A percentile compares a stretch with the other conserved stretches of the same genome.
These are phyloP conservation scores for Artemisiospiza belli DNA, from an alignment of 2,113 vertebrate genomes.

Conservation along the genomic window DNA sequence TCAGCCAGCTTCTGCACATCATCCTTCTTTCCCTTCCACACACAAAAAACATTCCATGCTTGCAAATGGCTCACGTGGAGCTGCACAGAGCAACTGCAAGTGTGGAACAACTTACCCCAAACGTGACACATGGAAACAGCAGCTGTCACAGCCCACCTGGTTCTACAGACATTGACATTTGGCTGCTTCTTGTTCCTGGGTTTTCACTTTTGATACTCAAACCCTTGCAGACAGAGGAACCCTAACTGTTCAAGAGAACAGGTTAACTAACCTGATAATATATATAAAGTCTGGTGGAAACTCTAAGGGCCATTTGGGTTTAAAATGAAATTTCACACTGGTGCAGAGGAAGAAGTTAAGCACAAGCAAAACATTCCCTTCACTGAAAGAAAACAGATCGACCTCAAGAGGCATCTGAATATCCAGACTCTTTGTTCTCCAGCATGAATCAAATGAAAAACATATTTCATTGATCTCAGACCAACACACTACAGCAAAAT, in stretches of 20 bases:
- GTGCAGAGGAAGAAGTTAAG: slow-evolving; percentile 7
- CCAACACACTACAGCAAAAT: slow-evolving; percentile 4
- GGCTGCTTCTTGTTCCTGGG: neutral
- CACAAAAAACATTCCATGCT: neutral
- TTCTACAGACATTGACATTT: neutral
- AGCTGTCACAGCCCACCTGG: slow-evolving; percentile 34
- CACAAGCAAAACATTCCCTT: slow-evolving; percentile 16
- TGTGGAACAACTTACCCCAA: neutral
- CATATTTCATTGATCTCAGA: slow-evolving; percentile 24
- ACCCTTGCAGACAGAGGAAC: neutral
- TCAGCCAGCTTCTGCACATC: neutral
- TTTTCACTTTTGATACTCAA: neutral
- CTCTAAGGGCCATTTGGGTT: neutral
- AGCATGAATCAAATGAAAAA: slow-evolving; percentile 38
- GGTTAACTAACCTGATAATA: neutral
- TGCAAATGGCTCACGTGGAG: neutral
- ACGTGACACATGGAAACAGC: neutral
- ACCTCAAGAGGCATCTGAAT: slow-evolving; percentile 21
- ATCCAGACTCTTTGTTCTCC: slow-evolving; percentile 1
- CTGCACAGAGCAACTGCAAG: neutral
- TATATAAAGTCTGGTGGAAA: neutral
- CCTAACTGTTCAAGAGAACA: neutral
- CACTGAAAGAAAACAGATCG: neutral
- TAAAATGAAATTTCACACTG: neutral
- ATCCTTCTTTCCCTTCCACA: neutral